These are phyloP conservation scores for Epizoanthus scotinus DNA, from an alignment of 92 coral and sea anemone species.

Conservation along the genomic window DNA sequence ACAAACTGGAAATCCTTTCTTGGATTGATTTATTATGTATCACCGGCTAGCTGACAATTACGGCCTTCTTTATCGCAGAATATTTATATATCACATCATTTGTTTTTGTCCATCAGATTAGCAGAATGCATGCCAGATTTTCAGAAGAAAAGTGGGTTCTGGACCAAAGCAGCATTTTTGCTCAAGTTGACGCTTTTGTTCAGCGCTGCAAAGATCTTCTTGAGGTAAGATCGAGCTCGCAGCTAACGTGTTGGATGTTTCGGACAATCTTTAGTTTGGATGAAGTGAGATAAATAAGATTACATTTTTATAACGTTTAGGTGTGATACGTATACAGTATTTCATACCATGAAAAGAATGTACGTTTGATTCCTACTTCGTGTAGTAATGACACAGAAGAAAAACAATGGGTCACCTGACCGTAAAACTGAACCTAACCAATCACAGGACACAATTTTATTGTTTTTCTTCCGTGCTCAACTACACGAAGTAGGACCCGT, in stretches of 20 bases:
- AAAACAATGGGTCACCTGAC: too few relatives aligned
- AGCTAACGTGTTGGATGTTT: not conserved
- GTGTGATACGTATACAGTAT: too few relatives aligned
- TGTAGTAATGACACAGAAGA: too few relatives aligned
- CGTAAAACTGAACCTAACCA: too few relatives aligned
- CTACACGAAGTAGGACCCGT: too few relatives aligned
- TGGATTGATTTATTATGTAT: not conserved
- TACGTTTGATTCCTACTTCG: too few relatives aligned
- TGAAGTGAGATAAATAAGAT: too few relatives aligned
- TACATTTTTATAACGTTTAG: too few relatives aligned
- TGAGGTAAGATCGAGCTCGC: conserved; percentile 65
- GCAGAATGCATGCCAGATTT: conserved; percentile 86
- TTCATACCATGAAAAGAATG: too few relatives aligned
- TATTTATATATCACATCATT: conserved; percentile 8
- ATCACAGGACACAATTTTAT: too few relatives aligned
- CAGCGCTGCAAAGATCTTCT: conserved; percentile 96
- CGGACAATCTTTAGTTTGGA: not conserved
- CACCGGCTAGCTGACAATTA: not conserved
- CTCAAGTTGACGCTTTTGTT: conserved; percentile 99
- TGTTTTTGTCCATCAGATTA: conserved; percentile 60
- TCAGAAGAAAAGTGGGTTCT: conserved; percentile 87
- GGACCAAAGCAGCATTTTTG: conserved; percentile 98
- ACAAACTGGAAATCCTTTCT: too few relatives aligned
- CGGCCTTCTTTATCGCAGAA: not conserved
- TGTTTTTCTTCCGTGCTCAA: too few relatives aligned